phyloP scores from a whole-genome alignment of 2,888 invertebrate genomes.

The Phaonia tiefii region DNA sequence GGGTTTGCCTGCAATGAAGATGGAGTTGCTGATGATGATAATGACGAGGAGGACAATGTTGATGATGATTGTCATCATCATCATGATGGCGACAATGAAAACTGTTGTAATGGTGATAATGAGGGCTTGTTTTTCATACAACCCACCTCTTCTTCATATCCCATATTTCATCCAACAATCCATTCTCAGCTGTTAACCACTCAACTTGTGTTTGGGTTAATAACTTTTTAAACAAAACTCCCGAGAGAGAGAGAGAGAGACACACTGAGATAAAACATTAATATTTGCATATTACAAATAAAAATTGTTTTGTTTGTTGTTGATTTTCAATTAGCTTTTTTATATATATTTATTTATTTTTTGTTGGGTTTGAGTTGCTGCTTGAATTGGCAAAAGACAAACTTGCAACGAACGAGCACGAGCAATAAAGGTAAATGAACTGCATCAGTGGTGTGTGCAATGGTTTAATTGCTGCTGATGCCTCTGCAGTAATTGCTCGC shows the following conservation, averaged over 20 bases:
- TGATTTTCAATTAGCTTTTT: constrained; percentile 65
- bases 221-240: constrained; percentile 55
- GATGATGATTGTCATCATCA: constrained; percentile 16
- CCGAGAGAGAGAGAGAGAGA: no score
- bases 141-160: no score
- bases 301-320: constrained; percentile 37
- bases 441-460: constrained; percentile 4
- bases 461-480: constrained; percentile 34
- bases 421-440: constrained; percentile 63
- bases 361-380: background rate
- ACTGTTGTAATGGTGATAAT: no score
- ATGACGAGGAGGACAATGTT: constrained; percentile 9
- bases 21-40: constrained; percentile 1
- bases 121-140: no score
- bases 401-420: background rate
- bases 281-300: constrained; percentile 68
- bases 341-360: background rate
- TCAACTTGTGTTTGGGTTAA: constrained; percentile 55
- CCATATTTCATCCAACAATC: constrained; percentile 29
- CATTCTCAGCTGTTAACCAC: constrained; percentile 2
- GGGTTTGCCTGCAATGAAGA: constrained; percentile 42
- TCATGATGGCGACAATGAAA: no score
- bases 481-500: background rate
- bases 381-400: constrained; percentile 19
- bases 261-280: constrained; percentile 58